These are phyloP conservation scores for Pararge aegeria DNA, from an alignment of 1,140 invertebrate genomes.

Conservation along the genomic window DNA sequence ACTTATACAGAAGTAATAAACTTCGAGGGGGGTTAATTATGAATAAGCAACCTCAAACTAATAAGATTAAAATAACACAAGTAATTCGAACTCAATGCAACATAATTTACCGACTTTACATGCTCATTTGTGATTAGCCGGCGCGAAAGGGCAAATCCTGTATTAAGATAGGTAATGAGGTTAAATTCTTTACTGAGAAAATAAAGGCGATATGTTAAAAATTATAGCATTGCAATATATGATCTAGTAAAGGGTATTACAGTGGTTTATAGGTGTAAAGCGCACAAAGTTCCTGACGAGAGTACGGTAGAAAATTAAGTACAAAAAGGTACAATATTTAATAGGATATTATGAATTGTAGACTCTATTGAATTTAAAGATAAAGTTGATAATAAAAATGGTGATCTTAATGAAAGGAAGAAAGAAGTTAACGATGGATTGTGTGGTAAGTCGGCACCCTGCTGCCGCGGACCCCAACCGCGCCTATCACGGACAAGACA, in stretches of 20 bases:
- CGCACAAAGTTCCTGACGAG: conserved; percentile 62
- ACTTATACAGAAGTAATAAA: conserved; percentile 75
- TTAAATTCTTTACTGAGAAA: conserved; percentile 58
- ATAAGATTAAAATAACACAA: conserved; percentile 70
- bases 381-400: conserved; percentile 65
- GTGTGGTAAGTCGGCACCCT: conserved; percentile 79
- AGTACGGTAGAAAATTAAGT: conserved; percentile 74
- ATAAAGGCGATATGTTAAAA: conserved; percentile 41
- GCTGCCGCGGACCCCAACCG: conserved; percentile 75
- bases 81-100: conserved; percentile 73
- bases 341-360: conserved; percentile 51
- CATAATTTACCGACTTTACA: conserved; percentile 79
- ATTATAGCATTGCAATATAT: conserved; percentile 43
- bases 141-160: conserved; percentile 79
- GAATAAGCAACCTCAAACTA: conserved; percentile 70
- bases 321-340: conserved; percentile 72
- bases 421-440: conserved; percentile 80
- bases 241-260: conserved; percentile 51
- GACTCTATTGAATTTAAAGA: conserved; percentile 42
- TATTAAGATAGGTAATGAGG: conserved; percentile 80
- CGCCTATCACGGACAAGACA: conserved; percentile 77
- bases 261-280: conserved; percentile 46
- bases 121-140: conserved; percentile 78
- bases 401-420: conserved; percentile 72
- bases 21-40: conserved; percentile 76